Conservation (phyloP, 2,888 invertebrate genomes). For the Ectemnius continuus region DNA sequence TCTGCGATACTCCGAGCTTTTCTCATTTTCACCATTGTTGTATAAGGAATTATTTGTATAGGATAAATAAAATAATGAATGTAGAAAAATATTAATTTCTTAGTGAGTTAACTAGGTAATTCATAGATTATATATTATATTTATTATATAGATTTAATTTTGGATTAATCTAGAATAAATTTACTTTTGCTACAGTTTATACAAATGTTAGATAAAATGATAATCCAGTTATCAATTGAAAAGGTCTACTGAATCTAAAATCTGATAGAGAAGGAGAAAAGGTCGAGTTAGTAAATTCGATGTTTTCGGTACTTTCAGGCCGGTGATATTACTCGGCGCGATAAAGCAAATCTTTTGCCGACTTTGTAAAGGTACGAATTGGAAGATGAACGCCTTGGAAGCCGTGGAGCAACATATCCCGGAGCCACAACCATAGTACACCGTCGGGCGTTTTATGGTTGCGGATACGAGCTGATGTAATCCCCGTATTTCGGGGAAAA, state of each 20-base stretch:
- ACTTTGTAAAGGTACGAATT: background rate
- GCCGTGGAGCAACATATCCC: background rate
- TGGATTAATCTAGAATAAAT: no score
- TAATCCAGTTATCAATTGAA: background rate
- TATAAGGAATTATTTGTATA: no score
- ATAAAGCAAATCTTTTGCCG: background rate
- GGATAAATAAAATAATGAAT: no score
- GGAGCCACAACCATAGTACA: background rate
- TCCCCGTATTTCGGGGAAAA: background rate
- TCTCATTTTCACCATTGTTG: no score
- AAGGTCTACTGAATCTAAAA: background rate
- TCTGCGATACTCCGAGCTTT: no score
- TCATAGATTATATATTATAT: no score
- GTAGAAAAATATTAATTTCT: no score
- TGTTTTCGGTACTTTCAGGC: background rate
- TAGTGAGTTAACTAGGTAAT: no score
- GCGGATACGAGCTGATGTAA: slow-evolving; percentile 1
- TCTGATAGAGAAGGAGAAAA: background rate
- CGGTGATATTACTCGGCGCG: background rate
- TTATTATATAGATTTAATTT: no score
- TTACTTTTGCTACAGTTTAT: no score
- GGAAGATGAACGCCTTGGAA: no score
- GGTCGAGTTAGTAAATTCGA: background rate
- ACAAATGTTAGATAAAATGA: background rate
- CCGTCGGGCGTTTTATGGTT: background rate